Evolutionary conservation across 2,113 vertebrate genomes (phyloP), one percentile per base, ranked within the genome.

Genomic region (Pygoscelis adeliae): DNA sequence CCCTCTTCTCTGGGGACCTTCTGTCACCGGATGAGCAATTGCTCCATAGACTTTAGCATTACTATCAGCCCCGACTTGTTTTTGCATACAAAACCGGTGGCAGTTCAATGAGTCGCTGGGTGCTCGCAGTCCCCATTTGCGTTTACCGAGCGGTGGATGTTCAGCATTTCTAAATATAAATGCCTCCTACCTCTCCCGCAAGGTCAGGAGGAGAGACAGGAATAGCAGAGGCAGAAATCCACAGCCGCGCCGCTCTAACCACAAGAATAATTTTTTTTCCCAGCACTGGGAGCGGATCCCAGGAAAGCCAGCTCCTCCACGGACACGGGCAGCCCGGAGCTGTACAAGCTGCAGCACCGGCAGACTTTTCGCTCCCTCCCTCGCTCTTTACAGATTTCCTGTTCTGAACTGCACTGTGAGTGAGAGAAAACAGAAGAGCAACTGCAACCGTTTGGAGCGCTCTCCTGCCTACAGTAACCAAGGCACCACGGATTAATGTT

Each of bases 101-200:
- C 47, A 78, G 50, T 42, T 78, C 69, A 77, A 0, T 18, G 58
- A 91, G 52, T 25, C 0, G 27, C 36, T 87, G 59, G 4, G 52
- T 13, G 5, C 69, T 71, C 15, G 8, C 49, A 83, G 80, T 59
- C 16, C 16, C 69, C 22, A 23, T 44, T 7, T 89, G 80, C 76
- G 89, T 40, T 1, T 0, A 89, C 49, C 25, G 4, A 87, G 73
- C 3, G 6, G 52, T 79, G 69, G 73, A 93, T 82, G 78, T 87
- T 96, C 95, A 83, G 89, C 96, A 83, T 36, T 85, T 90, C 94
- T 97, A 95, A 96, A 96, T 94, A 96, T 96, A 95, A 94, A 87
- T 20, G 69, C 96, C 74, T 5, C 96, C 97, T 53, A 97, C 97
- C 93, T 96, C 90, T 77, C 36, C 93, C 17, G 0, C 91, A 83